Base-by-base conservation (phyloP, 1,140 invertebrate genomes). In the Calephelis nemesis region DNA sequence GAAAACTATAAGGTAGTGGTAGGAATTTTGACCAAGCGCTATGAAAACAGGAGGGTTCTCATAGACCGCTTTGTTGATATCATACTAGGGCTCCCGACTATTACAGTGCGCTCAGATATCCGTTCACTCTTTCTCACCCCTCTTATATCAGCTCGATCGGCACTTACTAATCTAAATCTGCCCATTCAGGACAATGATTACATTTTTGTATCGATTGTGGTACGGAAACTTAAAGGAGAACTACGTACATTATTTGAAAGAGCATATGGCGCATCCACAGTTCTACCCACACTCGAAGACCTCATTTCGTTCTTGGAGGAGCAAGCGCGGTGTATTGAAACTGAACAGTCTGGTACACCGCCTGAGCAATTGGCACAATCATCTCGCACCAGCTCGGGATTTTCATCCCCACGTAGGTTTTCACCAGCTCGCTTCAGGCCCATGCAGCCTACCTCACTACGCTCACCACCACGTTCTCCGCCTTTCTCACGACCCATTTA, bases 141-240 rank as follows among this genome's bases (percentile, higher is more conserved):
- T 7, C 19, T 68, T 1, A 49, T 49, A 7, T 68, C 45, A 39
- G 66, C 66, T 40, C 66, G 49, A 49, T 62, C n/a, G 1, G 66
- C 66, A 9, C 47, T 72, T 0, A 11, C 8, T 5, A 67, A 67
- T 39, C 12, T 71, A n/a, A 40, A 67, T 13, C 40, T 67, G 13
- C 69, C 69, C 13, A 63, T 71, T 7, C 47, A 47, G 19, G 48
- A 67, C 11, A 48, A 42, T n/a, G 65, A 71, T 47, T 71, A 71
- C 47, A 48, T 71, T 8, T 71, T 71, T 62, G 69, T 67, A 3
- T 71, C 65, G 1, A 71, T 71, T 11, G 69, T 67, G 39, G 65
- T 71, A 30, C 54, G 69, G n/a, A 71, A 71, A 48, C 65, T 71
- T 8, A 67, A 71, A 39, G 69, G 69, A 6, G 69, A 71, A 7